These are phyloP conservation scores for Lophotriccus pileatus DNA, from an alignment of 2,797 vertebrate species.

Conservation along the genomic window DNA sequence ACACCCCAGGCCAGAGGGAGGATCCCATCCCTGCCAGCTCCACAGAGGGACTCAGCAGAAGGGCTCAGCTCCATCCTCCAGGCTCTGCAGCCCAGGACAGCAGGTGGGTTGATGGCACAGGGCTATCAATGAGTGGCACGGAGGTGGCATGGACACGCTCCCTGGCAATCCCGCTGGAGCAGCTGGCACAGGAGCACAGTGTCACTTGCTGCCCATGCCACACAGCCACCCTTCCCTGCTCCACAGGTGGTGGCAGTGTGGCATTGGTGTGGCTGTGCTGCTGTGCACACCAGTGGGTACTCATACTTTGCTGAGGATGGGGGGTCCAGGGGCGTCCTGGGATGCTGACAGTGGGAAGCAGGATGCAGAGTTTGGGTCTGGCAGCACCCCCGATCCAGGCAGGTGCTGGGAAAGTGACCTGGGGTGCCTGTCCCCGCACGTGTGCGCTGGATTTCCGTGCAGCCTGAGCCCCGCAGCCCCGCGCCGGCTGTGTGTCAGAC, in stretches of 20 bases:
- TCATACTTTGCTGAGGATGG: fast-evolving
- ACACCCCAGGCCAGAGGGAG: neutral
- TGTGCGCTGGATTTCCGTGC: neutral
- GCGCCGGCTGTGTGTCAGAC: neutral
- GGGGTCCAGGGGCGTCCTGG: fast-evolving
- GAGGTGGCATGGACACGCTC: fast-evolving
- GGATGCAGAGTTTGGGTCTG: neutral
- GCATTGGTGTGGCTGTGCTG: fast-evolving
- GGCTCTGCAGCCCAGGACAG: neutral
- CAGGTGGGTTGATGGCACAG: fast-evolving
- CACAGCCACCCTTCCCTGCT: fast-evolving
- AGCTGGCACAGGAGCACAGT: fast-evolving
- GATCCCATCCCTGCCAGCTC: neutral
- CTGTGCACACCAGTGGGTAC: fast-evolving
- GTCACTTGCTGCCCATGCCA: fast-evolving
- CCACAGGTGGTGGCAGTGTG: fast-evolving
- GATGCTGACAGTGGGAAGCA: fast-evolving
- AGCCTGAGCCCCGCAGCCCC: neutral
- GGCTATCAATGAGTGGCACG: fast-evolving
- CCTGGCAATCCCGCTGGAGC: fast-evolving
- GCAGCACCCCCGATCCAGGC: neutral
- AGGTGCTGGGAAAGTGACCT: fast-evolving
- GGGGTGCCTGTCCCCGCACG: fast-evolving
- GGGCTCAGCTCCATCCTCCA: neutral
- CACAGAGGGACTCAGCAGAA: neutral